A percentile compares a stretch with the other conserved stretches of the same genome.
phyloP scores from a whole-genome alignment of 2,888 invertebrate genomes.

The Lumbricus terrestris region DNA sequence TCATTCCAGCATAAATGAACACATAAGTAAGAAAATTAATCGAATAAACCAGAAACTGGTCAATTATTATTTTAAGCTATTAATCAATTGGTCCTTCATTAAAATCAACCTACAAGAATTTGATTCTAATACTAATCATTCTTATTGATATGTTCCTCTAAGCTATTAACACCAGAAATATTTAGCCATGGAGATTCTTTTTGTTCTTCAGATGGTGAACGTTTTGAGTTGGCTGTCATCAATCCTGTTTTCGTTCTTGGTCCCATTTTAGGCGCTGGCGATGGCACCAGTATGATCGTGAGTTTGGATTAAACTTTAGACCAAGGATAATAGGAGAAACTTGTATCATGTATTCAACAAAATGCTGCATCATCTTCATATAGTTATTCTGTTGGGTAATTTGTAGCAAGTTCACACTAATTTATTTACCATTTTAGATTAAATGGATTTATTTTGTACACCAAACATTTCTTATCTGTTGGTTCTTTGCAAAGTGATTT shows the following conservation, averaged over 20 bases:
- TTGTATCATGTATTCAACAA: too few relatives aligned
- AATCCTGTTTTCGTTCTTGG: conserved; percentile 63
- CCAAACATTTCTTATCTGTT: background rate
- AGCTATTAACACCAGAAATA: background rate
- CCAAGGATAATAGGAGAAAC: background rate
- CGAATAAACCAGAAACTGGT: too few relatives aligned
- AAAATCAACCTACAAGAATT: too few relatives aligned
- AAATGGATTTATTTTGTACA: background rate
- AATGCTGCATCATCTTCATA: too few relatives aligned
- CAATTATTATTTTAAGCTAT: too few relatives aligned
- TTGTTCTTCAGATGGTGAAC: conserved; percentile 43
- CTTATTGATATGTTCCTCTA: too few relatives aligned
- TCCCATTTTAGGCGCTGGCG: conserved; percentile 50
- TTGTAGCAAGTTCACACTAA: background rate
- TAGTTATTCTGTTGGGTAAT: too few relatives aligned
- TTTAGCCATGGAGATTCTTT: background rate
- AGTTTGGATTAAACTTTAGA: background rate
- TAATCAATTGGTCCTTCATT: too few relatives aligned
- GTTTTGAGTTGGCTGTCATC: conserved; percentile 62
- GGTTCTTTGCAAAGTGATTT: background rate
- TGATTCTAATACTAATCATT: too few relatives aligned
- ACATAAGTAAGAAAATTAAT: too few relatives aligned
- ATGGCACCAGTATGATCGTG: background rate
- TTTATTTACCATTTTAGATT: background rate
- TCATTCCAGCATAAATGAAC: too few relatives aligned